Base-by-base conservation (phyloP, 2,888 invertebrate genomes). In the Cerastis leucographa region DNA sequence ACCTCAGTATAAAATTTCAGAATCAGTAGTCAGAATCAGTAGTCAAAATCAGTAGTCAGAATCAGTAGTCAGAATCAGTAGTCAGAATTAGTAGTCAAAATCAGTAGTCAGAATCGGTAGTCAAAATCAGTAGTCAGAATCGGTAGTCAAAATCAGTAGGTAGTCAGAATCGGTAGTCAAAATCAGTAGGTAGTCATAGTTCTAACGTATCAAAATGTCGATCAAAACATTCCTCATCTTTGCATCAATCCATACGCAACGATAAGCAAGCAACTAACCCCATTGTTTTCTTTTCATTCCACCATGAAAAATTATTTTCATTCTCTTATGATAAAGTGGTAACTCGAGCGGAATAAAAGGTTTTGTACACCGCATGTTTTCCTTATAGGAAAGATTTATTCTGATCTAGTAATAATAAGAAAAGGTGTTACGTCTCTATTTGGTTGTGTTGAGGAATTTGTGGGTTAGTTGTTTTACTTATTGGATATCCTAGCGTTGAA, bases 231-330 rank as follows among this genome's bases (percentile, higher is more conserved):
- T 70, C 66, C 12, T 49, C 22, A n/a, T 25, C 17, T 17, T 19
- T 25, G 35, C 14, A 66, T 25, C 14, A 67, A 17, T 40, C 62
- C 8, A 6, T 44, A 8, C 69, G 22, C 40, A 64, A 29, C 19
- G 72, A 76, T 81, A 85, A 76, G 51, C 42, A 0, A 44, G 40
- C 11, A 11, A 74, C 51, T 40, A 68, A 35, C 19, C 22, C 9
- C 44, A 85, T 82, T 85, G 83, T 85, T 73, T 82, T 67, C 29
- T 56, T 71, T 72, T 51, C 71, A 70, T 85, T 75, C 54, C 46
- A 22, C 59, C 76, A 22, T 76, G 61, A 75, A 62, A 68, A 14
- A 78, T 76, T 69, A 2, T 62, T 71, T 74, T 35, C 54, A 74
- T 76, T 72, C 40, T 59, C 49, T 17, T 35, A 8, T 59, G 75